Percentiles rank a stretch among this genome's conserved stretches.
phyloP scores from a whole-genome alignment of 2,113 vertebrate species.

The Cisticola juncidis region DNA sequence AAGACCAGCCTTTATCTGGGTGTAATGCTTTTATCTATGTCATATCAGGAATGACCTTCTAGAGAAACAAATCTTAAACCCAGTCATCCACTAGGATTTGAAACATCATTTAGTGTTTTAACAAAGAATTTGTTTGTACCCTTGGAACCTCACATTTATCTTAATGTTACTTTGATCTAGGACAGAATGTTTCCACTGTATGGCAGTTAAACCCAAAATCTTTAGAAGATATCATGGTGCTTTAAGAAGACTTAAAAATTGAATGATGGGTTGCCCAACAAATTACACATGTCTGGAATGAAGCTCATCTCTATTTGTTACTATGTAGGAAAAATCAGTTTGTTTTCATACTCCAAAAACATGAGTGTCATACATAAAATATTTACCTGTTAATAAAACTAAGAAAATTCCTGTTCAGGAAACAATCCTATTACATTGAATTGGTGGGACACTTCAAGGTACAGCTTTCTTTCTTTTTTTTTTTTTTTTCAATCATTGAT shows the following conservation, averaged over 20 bases:
- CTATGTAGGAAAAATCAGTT: not conserved
- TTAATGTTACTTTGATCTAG: not conserved
- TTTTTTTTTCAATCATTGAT: not conserved
- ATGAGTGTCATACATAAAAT: not conserved
- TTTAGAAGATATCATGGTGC: not conserved
- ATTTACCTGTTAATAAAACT: not conserved
- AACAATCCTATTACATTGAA: not conserved
- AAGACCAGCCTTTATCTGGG: not conserved
- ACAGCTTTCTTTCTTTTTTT: not conserved
- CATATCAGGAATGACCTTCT: not conserved
- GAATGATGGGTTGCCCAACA: not conserved
- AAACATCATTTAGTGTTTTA: not conserved
- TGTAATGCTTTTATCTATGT: not conserved
- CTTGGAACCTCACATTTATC: not conserved
- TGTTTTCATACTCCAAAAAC: not conserved
- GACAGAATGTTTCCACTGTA: not conserved
- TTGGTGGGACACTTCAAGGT: not conserved
- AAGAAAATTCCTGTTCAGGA: not conserved
- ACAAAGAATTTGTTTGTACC: not conserved
- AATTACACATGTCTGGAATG: fast-evolving
- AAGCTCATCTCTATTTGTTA: not conserved
- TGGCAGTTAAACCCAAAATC: not conserved
- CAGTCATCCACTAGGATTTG: not conserved
- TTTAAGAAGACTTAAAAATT: not conserved
- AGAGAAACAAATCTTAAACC: not conserved